Base-by-base conservation (phyloP, 2,888 invertebrate genomes). In the Cataglyphis altisquamis region DNA sequence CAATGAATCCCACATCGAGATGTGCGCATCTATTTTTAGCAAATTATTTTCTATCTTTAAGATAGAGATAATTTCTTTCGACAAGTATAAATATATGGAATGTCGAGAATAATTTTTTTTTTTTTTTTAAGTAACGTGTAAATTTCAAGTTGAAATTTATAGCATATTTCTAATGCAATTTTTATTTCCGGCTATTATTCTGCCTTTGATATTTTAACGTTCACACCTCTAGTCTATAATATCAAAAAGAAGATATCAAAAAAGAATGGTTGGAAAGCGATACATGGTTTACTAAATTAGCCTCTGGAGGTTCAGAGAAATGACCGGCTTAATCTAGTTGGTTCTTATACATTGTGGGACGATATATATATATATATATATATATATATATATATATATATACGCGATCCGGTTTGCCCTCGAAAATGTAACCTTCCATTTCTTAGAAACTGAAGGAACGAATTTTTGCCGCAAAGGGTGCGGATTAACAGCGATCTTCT, bases 391-490 rank as follows among this genome's bases (percentile, higher is more conserved):
- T 48, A 18, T 48, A 82, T 75, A 52, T 45, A 66, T 52, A 52
- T 52, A 52, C 29, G 25, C 70, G 55, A 83, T 74, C 86, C 80
- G 86, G 88, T 87, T 89, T 87, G 87, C 88, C 88, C 88, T 83
- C 86, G 87, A 87, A 86, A 89, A 85, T 87, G 87, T 88, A 87
- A 85, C 88, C 90, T 81, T 87, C 84, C 75, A 75, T 84, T 93
- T 92, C 92, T 90, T 83, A 82, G 92, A 93, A 92, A 81, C 81
- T 77, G 75, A 74, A 80, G 57, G 67, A 75, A 85, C 57, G 85
- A 83, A 84, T 81, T 87, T 84, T 87, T 84, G 63, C 84, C 75
- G 66, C 32, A 60, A 66, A 66, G 77, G 67, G 74, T 52, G 66
- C 52, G 62, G 57, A 72, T 70, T 82, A 73, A 75, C 55, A 62